A percentile compares a stretch with the other conserved stretches of the same genome.
These are phyloP conservation scores for Pammene fasciana DNA, from an alignment of 2,888 invertebrate genomes.

Conservation along the genomic window DNA sequence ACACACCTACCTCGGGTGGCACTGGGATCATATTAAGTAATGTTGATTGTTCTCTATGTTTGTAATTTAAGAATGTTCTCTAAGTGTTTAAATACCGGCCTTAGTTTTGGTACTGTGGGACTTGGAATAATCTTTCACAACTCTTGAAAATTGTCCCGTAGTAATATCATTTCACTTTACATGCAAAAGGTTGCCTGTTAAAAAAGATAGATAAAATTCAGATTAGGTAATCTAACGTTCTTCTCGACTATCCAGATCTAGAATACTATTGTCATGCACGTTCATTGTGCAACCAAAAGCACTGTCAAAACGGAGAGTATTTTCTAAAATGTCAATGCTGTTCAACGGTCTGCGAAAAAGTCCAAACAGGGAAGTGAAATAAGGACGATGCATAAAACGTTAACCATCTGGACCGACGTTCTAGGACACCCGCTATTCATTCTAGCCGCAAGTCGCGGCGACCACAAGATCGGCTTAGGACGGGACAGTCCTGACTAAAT, in stretches of 20 bases:
- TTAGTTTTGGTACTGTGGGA: too few species aligned
- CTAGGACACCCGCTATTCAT: slow-evolving; percentile 65
- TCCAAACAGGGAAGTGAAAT: slow-evolving; percentile 44
- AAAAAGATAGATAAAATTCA: not conserved
- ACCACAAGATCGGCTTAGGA: slow-evolving; percentile 39
- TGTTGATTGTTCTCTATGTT: too few species aligned
- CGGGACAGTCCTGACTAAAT: slow-evolving; percentile 31
- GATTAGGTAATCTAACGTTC: not conserved
- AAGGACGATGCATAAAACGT: slow-evolving; percentile 59
- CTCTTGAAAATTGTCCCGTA: too few species aligned
- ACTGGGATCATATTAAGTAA: too few species aligned
- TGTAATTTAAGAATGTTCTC: too few species aligned
- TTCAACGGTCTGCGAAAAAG: slow-evolving; percentile 24
- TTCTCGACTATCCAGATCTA: not conserved
- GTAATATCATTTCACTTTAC: too few species aligned
- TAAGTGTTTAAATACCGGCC: too few species aligned
- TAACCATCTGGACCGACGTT: slow-evolving; percentile 63
- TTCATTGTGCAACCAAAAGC: slow-evolving; percentile 5
- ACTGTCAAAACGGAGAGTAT: slow-evolving; percentile 5
- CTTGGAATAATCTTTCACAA: too few species aligned
- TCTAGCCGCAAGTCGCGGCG: slow-evolving; percentile 46
- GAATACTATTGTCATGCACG: not conserved
- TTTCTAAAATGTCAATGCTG: slow-evolving; percentile 28
- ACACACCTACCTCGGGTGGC: too few species aligned
- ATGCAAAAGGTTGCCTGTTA: too few species aligned